phyloP scores from a whole-genome alignment of 2,113 vertebrate species.

The Petrocephalus microphthalmus region DNA sequence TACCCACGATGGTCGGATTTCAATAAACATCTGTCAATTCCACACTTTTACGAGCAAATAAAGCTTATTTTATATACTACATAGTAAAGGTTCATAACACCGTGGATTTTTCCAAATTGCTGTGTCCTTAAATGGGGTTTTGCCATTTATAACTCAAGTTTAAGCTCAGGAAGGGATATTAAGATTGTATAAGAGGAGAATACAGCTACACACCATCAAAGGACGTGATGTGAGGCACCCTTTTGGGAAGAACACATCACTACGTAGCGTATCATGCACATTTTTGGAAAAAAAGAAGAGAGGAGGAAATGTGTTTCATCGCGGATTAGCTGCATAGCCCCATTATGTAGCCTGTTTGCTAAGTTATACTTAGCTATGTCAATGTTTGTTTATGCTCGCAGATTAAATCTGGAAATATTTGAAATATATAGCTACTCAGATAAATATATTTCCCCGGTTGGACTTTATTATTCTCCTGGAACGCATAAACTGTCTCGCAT shows the following conservation, averaged over 20 bases:
- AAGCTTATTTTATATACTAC: not conserved
- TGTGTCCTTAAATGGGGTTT: not conserved
- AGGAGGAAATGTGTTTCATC: not conserved
- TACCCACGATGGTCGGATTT: not conserved
- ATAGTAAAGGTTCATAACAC: not conserved
- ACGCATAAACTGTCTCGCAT: not conserved
- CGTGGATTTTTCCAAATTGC: not conserved
- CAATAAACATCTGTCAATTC: not conserved
- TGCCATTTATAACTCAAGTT: not conserved
- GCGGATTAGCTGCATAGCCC: not conserved
- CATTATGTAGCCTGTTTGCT: not conserved
- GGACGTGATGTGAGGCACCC: not conserved
- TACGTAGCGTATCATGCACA: not conserved
- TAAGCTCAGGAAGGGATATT: not conserved
- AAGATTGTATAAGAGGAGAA: not conserved
- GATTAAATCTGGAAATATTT: not conserved
- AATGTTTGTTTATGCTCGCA: not conserved
- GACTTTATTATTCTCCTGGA: not conserved
- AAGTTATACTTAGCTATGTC: not conserved
- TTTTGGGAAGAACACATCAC: not conserved
- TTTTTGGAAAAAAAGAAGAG: not conserved
- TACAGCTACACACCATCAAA: not conserved
- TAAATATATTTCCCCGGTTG: not conserved
- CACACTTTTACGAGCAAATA: constrained; percentile 3
- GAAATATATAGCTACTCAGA: not conserved